These are phyloP conservation scores for Macrophya annulata DNA, from an alignment of 2,888 invertebrate genomes.

Conservation along the genomic window DNA sequence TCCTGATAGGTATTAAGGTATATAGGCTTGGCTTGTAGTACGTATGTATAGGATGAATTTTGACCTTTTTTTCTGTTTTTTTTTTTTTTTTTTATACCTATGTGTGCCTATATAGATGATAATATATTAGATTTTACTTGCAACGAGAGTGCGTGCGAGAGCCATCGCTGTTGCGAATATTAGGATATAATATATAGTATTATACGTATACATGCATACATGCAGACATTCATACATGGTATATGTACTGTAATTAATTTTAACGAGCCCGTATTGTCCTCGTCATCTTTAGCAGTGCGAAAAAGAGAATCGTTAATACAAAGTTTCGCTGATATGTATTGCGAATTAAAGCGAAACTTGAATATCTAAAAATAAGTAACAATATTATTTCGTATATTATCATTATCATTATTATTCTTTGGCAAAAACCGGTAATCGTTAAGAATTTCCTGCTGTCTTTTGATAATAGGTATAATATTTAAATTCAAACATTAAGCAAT, in stretches of 20 bases:
- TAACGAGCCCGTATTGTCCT: background rate
- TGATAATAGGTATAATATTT: background rate
- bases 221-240: background rate
- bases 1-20: background rate
- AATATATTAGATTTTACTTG: background rate
- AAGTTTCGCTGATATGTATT: background rate
- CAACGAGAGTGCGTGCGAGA: conserved; percentile 12
- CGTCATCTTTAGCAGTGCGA: background rate
- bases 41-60: background rate
- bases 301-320: background rate
- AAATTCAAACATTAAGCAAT: background rate
- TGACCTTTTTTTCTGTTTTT: background rate
- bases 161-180: background rate
- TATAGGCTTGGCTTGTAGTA: conserved; percentile 35
- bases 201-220: background rate
- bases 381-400: background rate
- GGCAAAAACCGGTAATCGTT: background rate
- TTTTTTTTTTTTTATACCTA: background rate
- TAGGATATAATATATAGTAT: background rate
- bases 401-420: background rate
- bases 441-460: background rate
- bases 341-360: background rate
- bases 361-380: background rate
- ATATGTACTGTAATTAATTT: conserved; percentile 21
- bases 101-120: background rate